Conservation (phyloP, 2,888 invertebrate genomes). For the Pachycephus smyrnensis region DNA sequence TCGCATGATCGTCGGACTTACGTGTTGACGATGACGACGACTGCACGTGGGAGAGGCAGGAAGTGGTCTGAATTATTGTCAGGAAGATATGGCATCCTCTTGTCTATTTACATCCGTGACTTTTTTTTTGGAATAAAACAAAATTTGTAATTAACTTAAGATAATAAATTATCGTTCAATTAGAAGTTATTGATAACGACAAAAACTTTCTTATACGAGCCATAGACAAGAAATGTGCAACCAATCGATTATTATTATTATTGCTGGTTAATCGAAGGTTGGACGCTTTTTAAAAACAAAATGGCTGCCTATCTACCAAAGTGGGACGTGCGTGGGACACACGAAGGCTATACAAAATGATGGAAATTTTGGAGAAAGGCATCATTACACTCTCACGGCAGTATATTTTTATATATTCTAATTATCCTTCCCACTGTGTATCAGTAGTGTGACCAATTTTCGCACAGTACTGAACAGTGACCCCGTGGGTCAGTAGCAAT, state of each 20-base stretch:
- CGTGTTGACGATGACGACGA: background rate
- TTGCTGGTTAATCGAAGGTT: background rate
- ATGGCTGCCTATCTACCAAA: background rate
- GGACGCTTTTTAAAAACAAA: background rate
- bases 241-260: background rate
- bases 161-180: no score
- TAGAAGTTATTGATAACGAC: no score
- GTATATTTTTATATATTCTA: background rate
- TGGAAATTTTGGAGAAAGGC: background rate
- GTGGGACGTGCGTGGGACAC: background rate
- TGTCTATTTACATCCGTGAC: no score
- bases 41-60: background rate
- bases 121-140: no score
- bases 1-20: background rate
- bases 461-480: background rate
- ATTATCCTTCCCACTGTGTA: background rate
- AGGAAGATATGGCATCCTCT: background rate
- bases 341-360: background rate
- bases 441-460: background rate
- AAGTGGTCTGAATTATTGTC: background rate
- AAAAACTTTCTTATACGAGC: no score
- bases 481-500: background rate
- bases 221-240: background rate
- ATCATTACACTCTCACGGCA: background rate
- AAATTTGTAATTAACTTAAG: no score